Conservation (phyloP, 1,140 invertebrate species). For the Stegodyphus dumicola region DNA sequence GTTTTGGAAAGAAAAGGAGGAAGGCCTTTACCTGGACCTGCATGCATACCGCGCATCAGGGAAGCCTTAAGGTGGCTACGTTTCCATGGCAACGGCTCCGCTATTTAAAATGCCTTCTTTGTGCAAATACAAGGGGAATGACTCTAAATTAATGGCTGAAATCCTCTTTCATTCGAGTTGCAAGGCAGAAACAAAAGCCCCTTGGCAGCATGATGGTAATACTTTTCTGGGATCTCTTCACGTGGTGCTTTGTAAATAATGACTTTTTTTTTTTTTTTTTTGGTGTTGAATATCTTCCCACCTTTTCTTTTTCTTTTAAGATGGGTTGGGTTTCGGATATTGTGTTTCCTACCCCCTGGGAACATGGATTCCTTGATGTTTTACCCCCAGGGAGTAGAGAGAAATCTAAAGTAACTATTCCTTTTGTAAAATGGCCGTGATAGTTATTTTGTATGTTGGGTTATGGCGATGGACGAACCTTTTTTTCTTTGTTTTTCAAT, state of each 20-base stretch:
- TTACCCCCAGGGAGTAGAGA: neutral
- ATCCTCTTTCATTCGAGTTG: slow-evolving; percentile 40
- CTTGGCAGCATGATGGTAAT: slow-evolving; percentile 46
- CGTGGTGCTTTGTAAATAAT: slow-evolving; percentile 53
- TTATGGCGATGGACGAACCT: no score
- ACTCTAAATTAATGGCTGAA: slow-evolving; percentile 59
- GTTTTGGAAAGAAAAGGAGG: neutral
- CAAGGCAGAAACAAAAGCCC: slow-evolving; percentile 37
- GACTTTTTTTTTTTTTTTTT: slow-evolving; percentile 38
- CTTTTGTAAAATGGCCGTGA: no score
- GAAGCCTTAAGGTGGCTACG: slow-evolving; percentile 22
- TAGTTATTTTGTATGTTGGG: no score
- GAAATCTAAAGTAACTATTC: neutral
- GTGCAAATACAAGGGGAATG: slow-evolving; percentile 60
- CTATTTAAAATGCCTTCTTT: slow-evolving; percentile 53
- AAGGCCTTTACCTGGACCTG: slow-evolving; percentile 45
- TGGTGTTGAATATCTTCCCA: no score
- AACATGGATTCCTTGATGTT: no score
- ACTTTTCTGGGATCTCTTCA: slow-evolving; percentile 29
- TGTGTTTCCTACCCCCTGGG: slow-evolving; percentile 5
- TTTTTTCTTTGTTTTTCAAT: no score
- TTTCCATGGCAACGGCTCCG: slow-evolving; percentile 43
- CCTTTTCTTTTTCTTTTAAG: slow-evolving; percentile 18
- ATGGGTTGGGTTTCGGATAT: slow-evolving; percentile 18
- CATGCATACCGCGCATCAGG: slow-evolving; percentile 22